Base-by-base conservation (phyloP, 2,888 invertebrate genomes). In the Agrotis clavis region DNA sequence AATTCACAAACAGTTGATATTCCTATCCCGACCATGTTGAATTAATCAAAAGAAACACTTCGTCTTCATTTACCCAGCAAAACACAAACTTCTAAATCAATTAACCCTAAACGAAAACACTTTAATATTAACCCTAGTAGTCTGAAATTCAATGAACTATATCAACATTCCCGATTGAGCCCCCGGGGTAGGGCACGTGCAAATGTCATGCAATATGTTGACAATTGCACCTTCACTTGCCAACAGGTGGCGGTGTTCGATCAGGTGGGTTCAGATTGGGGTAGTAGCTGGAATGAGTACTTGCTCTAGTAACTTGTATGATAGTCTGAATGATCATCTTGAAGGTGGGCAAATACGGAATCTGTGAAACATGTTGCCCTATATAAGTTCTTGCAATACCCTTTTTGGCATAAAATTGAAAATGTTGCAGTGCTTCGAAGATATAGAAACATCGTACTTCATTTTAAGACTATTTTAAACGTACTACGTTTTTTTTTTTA, bases 191-290 rank as follows among this genome's bases (percentile, higher is more conserved):
- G 82, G 83, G 80, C 83, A 84, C 85, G 83, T 83, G 79, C 84
- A 86, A 83, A 87, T 70, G 86, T 84, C 84, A 84, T 74, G 77
- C 74, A 74, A 76, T 88, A 84, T 87, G 89, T 86, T 87, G 90
- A 90, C 89, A 90, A 88, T 83, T 88, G 90, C 88, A 89, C 86
- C 86, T 85, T 56, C 45, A 1, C 67, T 68, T 77, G 80, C 86
- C 91, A 90, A 92, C 92, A 92, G 91, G 92, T 91, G 91, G 89
- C 21, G 77, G 41, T 19, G 75, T 79, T 76, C 77, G 57, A 80
- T 83, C 67, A 67, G 77, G 71, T 16, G 60, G 25, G 72, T 87
- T 88, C 72, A 48, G 30, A 67, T 53, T 11, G 25, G 57, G n/a
- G 0, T 50, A 77, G 65, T 50, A 21, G 16, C 66, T 83, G 30